Evolutionary conservation across 1,140 invertebrate species (phyloP).

Genomic region (Temnothorax curvispinosus): DNA sequence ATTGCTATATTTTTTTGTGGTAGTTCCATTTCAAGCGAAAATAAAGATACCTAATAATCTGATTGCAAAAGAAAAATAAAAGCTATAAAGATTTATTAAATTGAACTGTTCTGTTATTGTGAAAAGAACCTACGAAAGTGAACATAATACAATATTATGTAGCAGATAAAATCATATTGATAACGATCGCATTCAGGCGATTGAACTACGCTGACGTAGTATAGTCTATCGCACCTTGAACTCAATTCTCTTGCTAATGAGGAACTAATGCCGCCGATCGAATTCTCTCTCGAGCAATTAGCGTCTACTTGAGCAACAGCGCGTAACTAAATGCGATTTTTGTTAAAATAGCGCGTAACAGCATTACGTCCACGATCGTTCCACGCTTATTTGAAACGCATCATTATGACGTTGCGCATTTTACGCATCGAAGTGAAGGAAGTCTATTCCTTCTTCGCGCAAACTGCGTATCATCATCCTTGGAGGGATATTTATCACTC

Average conservation of each 20-base stretch:
- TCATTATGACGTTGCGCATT: not conserved
- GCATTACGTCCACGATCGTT: not conserved
- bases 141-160: not conserved
- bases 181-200: not conserved
- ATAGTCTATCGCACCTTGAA: not conserved
- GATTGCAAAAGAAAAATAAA: not conserved
- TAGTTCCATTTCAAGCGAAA: not conserved
- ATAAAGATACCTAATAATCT: not conserved
- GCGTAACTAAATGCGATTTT: not conserved
- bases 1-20: not conserved
- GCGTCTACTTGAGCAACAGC: not conserved
- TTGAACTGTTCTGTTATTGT: too few relatives aligned
- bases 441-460: slow-evolving; percentile 3
- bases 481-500: slow-evolving; percentile 6
- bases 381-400: not conserved
- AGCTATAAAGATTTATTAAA: too few relatives aligned
- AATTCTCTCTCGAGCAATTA: not conserved
- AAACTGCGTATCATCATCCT: not conserved
- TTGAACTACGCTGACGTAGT: not conserved
- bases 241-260: not conserved
- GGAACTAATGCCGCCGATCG: not conserved
- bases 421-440: not conserved
- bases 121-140: not conserved
- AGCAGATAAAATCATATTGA: not conserved
- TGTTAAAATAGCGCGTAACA: not conserved